phyloP scores from a whole-genome alignment of 1,140 invertebrate genomes.

The Hypsibius dujardini region DNA sequence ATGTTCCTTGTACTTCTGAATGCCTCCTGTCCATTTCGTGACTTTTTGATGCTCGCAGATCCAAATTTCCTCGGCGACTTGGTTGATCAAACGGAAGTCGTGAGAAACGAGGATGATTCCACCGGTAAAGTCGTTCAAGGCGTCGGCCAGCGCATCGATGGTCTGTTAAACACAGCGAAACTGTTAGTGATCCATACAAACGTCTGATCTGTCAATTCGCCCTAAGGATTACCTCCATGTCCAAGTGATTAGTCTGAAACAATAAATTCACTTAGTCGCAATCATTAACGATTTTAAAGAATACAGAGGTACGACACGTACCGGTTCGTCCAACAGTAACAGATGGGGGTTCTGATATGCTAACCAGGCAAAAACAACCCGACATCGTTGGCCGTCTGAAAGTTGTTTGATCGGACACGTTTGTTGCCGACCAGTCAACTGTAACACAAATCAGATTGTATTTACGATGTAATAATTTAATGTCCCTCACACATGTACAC shows the following conservation, averaged over 20 bases:
- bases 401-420: constrained; percentile 90
- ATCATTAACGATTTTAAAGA: no score
- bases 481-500: no score
- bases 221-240: constrained; percentile 53
- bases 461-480: no score
- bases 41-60: constrained; percentile 87
- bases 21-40: constrained; percentile 90
- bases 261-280: no score
- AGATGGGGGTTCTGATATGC: constrained; percentile 60
- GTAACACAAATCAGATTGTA: no score
- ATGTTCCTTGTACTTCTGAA: constrained; percentile 86
- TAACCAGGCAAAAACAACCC: constrained; percentile 88
- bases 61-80: constrained; percentile 98
- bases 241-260: constrained; percentile 73
- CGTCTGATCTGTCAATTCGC: no score
- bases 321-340: constrained; percentile 79
- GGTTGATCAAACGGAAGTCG: constrained; percentile 93
- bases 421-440: constrained; percentile 81
- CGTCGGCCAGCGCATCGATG: constrained; percentile 91
- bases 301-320: neutral
- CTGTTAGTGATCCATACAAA: no score
- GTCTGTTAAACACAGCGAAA: constrained; percentile 36
- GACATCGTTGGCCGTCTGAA: constrained; percentile 91
- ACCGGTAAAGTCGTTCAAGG: constrained; percentile 91
- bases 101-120: constrained; percentile 93